A percentile compares a stretch with the other conserved stretches of the same genome.
Conservation (phyloP, 2,797 vertebrate genomes). For the Rhinogobio ventralis region DNA sequence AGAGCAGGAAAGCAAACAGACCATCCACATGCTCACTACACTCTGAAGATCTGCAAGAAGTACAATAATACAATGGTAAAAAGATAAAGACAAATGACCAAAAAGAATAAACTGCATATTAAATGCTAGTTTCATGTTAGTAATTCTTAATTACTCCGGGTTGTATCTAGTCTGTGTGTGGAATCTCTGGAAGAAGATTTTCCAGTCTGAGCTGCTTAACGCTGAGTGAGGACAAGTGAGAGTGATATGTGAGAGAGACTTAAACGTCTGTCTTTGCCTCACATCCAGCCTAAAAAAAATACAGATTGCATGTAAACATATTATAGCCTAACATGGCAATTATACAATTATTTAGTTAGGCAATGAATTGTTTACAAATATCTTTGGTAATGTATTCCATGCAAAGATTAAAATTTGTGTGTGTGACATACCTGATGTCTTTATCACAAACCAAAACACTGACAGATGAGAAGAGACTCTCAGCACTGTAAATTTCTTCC, state of each 20-base stretch:
- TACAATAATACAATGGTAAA: neutral
- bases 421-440: neutral
- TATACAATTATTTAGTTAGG: neutral
- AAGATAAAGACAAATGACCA: neutral
- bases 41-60: neutral
- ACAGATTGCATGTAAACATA: neutral
- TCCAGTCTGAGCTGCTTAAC: neutral
- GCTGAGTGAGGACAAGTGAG: neutral
- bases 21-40: neutral
- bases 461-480: conserved; percentile 9
- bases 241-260: neutral
- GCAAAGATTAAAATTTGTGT: neutral
- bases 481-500: neutral
- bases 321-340: neutral
- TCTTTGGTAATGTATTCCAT: neutral
- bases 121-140: neutral
- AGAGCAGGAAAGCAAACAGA: neutral
- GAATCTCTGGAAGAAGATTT: neutral
- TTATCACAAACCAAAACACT: neutral
- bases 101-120: neutral
- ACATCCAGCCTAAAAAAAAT: conserved; percentile 2
- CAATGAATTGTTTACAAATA: neutral
- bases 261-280: neutral
- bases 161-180: neutral
- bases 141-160: neutral